Conservation (phyloP, 2,888 invertebrate species). For the Ophonus ardosiacus region DNA sequence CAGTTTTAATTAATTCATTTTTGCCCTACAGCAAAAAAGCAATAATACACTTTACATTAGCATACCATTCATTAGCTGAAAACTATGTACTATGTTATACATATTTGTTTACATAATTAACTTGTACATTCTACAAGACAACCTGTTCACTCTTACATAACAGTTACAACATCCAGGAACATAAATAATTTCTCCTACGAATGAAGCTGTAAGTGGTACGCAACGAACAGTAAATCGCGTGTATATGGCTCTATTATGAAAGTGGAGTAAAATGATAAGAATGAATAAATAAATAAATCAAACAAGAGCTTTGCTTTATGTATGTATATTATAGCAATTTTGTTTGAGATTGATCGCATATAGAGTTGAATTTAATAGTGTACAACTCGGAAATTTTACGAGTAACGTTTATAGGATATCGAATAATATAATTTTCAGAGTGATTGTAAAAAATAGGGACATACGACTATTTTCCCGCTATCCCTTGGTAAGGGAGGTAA, state of each 20-base stretch:
- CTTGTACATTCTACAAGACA: not conserved
- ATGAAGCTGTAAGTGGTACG: constrained; percentile 14
- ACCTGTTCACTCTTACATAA: constrained; percentile 23
- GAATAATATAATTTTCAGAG: too few species aligned
- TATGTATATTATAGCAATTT: not conserved
- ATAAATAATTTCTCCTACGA: constrained; percentile 32
- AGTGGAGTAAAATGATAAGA: not conserved
- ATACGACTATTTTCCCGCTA: too few species aligned
- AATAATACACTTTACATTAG: not conserved
- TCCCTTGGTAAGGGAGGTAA: too few species aligned
- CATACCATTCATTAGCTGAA: not conserved
- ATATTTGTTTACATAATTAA: constrained; percentile 25
- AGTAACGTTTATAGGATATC: too few species aligned
- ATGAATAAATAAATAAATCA: not conserved
- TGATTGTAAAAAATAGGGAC: too few species aligned
- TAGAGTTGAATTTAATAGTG: too few species aligned
- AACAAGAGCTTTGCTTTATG: not conserved
- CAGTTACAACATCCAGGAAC: constrained; percentile 10
- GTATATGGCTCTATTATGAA: constrained; percentile 10
- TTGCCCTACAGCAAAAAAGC: not conserved
- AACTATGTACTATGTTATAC: not conserved
- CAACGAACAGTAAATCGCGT: constrained; percentile 22
- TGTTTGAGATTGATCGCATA: too few species aligned
- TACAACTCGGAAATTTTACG: too few species aligned
- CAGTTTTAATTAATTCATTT: not conserved